phyloP scores from a whole-genome alignment of 2,797 vertebrate genomes.

The Huso huso region DNA sequence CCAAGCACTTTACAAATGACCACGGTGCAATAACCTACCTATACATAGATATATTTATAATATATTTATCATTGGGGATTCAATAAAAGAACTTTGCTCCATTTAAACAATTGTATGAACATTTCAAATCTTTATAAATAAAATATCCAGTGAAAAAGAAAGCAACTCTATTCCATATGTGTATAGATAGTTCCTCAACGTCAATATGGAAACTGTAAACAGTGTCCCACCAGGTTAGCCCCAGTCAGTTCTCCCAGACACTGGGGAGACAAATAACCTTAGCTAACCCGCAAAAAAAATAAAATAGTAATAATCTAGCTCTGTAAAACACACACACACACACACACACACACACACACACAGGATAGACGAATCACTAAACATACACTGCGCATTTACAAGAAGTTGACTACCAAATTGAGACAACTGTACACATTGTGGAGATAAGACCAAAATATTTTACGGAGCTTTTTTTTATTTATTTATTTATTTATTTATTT shows the following conservation, averaged over 20 bases:
- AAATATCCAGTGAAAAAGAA: constrained; percentile 71
- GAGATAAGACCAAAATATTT: constrained; percentile 71
- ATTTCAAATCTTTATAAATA: constrained; percentile 92
- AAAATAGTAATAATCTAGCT: background rate
- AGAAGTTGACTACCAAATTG: constrained; percentile 84
- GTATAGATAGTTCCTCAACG: constrained; percentile 79
- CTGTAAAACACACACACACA: constrained; percentile 10
- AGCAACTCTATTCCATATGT: constrained; percentile 67
- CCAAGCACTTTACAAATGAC: constrained; percentile 76
- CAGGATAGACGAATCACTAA: constrained; percentile 82
- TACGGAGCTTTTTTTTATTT: constrained; percentile 52
- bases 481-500: constrained; percentile 9
- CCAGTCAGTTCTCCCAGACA: constrained; percentile 48
- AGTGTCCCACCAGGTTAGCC: constrained; percentile 48
- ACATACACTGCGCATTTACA: constrained; percentile 93
- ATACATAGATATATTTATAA: constrained; percentile 66
- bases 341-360: constrained; percentile 56
- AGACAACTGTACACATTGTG: constrained; percentile 85
- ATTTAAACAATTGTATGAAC: constrained; percentile 74
- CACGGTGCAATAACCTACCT: constrained; percentile 82
- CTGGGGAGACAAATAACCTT: constrained; percentile 36
- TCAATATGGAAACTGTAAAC: constrained; percentile 63
- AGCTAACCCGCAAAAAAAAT: constrained; percentile 32
- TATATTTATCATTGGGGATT: constrained; percentile 75
- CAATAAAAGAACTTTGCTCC: constrained; percentile 71